These are phyloP conservation scores for Sebastes itinus DNA, from an alignment of 2,797 vertebrate species.

Conservation along the genomic window DNA sequence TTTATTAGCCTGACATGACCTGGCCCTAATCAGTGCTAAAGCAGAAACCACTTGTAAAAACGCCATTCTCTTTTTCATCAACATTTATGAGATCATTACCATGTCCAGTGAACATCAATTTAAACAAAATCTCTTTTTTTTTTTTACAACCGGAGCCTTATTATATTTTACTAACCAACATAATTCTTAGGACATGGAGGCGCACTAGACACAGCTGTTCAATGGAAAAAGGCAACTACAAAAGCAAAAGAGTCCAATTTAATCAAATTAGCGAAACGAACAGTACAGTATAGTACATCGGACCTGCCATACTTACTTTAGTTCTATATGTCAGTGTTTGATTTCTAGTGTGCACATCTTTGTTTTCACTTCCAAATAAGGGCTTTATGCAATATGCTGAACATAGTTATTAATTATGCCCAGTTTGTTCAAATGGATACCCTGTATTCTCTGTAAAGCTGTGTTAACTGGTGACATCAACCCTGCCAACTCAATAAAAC, in stretches of 20 bases:
- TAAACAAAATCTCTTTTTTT: neutral
- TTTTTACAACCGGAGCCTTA: neutral
- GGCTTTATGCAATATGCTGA: neutral
- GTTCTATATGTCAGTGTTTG: neutral
- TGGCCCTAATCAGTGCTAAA: conserved; percentile 22
- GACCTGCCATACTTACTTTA: neutral
- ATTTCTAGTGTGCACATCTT: neutral
- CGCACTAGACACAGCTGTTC: neutral
- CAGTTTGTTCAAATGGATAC: conserved; percentile 1
- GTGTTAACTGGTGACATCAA: neutral
- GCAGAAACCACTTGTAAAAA: conserved; percentile 18
- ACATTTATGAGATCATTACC: neutral
- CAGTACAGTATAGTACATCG: neutral
- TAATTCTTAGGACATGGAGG: neutral
- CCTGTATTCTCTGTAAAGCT: neutral
- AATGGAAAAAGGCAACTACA: neutral
- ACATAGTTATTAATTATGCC: neutral
- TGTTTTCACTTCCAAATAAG: conserved; percentile 2
- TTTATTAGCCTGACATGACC: conserved; percentile 41
- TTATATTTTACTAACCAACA: neutral
- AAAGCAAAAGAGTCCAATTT: neutral
- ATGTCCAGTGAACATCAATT: neutral
- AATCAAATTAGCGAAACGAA: neutral
- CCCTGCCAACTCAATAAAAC: neutral
- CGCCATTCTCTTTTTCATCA: neutral